These are phyloP conservation scores for Zophobas morio DNA, from an alignment of 1,140 invertebrate genomes.

Conservation along the genomic window DNA sequence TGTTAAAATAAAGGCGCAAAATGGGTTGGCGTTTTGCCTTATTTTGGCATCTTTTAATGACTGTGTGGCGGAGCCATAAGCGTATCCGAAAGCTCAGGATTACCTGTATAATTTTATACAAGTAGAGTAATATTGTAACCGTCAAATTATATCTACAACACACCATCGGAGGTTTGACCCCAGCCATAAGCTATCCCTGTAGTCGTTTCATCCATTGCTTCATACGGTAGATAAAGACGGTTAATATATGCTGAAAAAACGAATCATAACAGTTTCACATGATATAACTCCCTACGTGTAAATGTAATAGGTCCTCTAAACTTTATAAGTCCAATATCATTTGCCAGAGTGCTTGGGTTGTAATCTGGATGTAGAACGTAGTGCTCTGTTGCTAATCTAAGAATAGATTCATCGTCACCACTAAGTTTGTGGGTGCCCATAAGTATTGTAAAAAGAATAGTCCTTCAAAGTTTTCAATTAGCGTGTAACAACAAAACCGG, in stretches of 20 bases:
- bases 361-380: conserved; percentile 11
- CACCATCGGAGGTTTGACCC: conserved; percentile 10
- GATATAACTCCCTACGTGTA: not conserved
- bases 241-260: not conserved
- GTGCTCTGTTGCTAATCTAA: no score
- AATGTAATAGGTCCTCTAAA: not conserved
- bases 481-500: not conserved
- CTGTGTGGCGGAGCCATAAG: no score
- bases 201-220: not conserved
- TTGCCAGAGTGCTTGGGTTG: conserved; percentile 8
- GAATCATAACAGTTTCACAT: no score
- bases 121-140: not conserved
- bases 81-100: not conserved
- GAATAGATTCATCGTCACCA: not conserved
- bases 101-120: not conserved
- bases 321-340: conserved; percentile 9
- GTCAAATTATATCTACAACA: not conserved
- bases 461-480: no score
- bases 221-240: not conserved
- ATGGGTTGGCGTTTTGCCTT: no score
- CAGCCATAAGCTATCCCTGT: not conserved
- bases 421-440: no score
- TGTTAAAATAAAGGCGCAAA: no score
- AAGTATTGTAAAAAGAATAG: no score
- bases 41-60: no score